Conservation (phyloP, 2,888 invertebrate genomes). For the Stenchaetothrips biformis region DNA sequence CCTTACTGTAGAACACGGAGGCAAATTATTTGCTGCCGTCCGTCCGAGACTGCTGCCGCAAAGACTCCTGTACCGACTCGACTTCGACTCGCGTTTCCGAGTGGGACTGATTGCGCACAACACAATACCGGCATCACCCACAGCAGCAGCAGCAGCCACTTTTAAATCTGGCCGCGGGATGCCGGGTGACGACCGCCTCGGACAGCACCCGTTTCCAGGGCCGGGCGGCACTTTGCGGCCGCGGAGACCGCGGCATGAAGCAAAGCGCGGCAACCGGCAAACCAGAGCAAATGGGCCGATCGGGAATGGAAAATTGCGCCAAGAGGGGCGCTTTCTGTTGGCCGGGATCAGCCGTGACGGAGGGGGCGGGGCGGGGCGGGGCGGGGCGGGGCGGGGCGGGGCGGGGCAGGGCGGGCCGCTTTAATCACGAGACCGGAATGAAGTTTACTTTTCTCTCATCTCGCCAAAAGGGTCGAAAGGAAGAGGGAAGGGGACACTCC, state of each 20-base stretch:
- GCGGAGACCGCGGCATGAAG: neutral
- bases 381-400: neutral
- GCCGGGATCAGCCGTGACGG: neutral
- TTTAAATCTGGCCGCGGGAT: too few species aligned
- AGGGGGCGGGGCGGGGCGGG: neutral
- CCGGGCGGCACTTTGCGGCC: neutral
- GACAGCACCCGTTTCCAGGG: neutral
- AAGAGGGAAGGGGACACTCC: neutral
- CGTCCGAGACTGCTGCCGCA: neutral
- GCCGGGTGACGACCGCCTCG: too few species aligned
- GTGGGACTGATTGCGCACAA: neutral
- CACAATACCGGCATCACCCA: neutral
- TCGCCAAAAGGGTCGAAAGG: neutral
- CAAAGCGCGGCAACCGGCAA: neutral
- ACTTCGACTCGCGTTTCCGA: slow-evolving; percentile 2
- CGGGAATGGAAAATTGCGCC: neutral
- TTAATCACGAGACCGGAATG: neutral
- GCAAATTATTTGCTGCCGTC: neutral
- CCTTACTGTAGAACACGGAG: neutral
- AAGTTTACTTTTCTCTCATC: slow-evolving; percentile 16
- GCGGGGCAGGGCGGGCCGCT: neutral
- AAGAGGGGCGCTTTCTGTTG: neutral
- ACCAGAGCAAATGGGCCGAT: too few species aligned
- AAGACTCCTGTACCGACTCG: too few species aligned
- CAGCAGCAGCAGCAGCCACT: neutral